Percentiles rank a stretch among this genome's conserved stretches.
phyloP scores from a whole-genome alignment of 2,888 invertebrate genomes.

The Spodoptera picta region DNA sequence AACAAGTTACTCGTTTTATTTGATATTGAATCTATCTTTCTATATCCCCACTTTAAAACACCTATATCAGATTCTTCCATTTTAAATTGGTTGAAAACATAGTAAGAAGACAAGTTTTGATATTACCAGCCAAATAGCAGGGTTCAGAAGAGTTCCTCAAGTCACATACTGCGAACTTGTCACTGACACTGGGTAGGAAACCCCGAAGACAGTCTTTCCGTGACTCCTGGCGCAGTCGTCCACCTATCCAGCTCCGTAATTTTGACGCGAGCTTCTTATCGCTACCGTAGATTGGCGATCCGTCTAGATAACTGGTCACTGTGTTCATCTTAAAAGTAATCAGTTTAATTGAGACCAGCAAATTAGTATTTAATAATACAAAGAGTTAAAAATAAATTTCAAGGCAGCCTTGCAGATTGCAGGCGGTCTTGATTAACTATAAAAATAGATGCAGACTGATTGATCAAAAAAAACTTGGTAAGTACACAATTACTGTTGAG shows the following conservation, averaged over 20 bases:
- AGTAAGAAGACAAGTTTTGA: too few relatives aligned
- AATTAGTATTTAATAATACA: too few relatives aligned
- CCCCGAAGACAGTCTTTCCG: conserved; percentile 69
- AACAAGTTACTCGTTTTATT: too few relatives aligned
- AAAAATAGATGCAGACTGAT: not conserved
- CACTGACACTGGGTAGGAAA: conserved; percentile 79
- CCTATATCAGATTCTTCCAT: too few relatives aligned
- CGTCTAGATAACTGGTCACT: conserved; percentile 89
- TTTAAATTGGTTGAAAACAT: too few relatives aligned
- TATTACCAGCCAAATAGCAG: conserved; percentile 82
- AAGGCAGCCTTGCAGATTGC: not conserved
- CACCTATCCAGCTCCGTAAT: conserved; percentile 79
- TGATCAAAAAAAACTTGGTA: too few relatives aligned
- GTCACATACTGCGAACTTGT: conserved; percentile 78
- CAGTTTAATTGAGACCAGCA: too few relatives aligned
- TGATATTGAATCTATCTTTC: too few relatives aligned
- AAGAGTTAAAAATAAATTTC: too few relatives aligned
- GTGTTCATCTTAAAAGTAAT: conserved; percentile 90
- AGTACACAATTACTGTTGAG: too few relatives aligned
- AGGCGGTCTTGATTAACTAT: not conserved
- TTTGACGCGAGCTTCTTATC: conserved; percentile 74
- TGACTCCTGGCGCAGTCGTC: conserved; percentile 76
- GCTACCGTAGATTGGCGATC: conserved; percentile 86
- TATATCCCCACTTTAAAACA: too few relatives aligned
- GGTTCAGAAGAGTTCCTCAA: conserved; percentile 78